phyloP scores from a whole-genome alignment of 2,797 vertebrate genomes.

The Thripadectes ignobilis region DNA sequence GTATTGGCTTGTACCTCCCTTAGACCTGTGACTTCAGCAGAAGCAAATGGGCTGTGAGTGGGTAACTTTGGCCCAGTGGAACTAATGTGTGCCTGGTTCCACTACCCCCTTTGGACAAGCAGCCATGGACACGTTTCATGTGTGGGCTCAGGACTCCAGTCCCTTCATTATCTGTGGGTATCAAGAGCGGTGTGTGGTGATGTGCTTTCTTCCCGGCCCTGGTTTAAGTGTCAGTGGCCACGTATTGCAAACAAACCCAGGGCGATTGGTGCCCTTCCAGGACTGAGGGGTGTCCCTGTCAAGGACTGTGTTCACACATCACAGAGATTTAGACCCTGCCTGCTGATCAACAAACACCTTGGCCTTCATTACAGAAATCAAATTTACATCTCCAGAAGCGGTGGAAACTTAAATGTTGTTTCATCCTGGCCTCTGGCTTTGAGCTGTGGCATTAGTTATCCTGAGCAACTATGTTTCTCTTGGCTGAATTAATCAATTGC shows the following conservation, averaged over 20 bases:
- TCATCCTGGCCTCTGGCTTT: neutral
- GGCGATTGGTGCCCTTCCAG: neutral
- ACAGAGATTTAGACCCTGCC: neutral
- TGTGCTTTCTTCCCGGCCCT: neutral
- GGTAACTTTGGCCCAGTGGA: neutral
- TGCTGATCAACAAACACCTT: neutral
- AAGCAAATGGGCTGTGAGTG: neutral
- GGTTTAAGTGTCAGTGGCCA: neutral
- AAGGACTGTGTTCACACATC: neutral
- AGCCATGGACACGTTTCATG: rapidly evolving
- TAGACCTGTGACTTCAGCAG: neutral
- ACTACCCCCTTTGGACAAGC: neutral
- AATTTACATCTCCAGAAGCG: slow-evolving; percentile 26
- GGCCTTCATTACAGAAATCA: slow-evolving; percentile 3
- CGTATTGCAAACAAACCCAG: neutral
- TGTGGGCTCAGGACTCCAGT: neutral
- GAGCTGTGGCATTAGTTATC: slow-evolving; percentile 12
- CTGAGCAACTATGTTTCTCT: slow-evolving; percentile 1
- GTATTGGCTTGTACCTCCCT: neutral
- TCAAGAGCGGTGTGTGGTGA: neutral
- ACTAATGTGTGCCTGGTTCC: neutral
- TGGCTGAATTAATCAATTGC: slow-evolving; percentile 39
- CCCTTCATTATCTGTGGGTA: neutral
- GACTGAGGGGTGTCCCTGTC: neutral
- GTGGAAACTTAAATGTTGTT: neutral